Percentiles rank a stretch among this genome's conserved stretches.
Conservation (phyloP, 2,113 vertebrate species). For the Epinephelus lanceolatus region DNA sequence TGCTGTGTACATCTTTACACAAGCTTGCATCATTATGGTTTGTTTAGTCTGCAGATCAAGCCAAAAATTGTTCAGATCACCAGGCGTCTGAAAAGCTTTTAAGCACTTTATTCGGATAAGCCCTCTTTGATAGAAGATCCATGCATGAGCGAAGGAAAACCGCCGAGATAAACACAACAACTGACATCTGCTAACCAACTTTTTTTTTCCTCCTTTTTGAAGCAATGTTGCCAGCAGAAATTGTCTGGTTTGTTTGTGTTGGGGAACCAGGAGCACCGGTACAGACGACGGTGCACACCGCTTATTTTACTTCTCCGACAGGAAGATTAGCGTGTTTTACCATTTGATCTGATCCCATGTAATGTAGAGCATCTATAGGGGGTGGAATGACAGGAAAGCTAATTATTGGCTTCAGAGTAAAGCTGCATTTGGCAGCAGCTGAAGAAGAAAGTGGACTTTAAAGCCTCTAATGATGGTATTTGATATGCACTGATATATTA, state of each 20-base stretch:
- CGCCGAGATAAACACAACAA: conserved; percentile 78
- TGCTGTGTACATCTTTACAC: conserved; percentile 80
- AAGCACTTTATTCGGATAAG: conserved; percentile 84
- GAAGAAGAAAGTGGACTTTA: conserved; percentile 55
- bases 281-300: conserved; percentile 13
- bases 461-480: conserved; percentile 49
- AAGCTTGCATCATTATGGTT: conserved; percentile 83
- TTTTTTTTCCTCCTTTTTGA: conserved; percentile 42
- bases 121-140: conserved; percentile 81
- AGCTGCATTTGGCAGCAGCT: conserved; percentile 47
- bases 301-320: conserved; percentile 17
- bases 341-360: conserved; percentile 61
- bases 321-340: conserved; percentile 41
- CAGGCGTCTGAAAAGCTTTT: conserved; percentile 84
- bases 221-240: conserved; percentile 72
- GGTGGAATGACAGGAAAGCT: conserved; percentile 35
- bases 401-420: conserved; percentile 48
- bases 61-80: conserved; percentile 82
- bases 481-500: conserved; percentile 33
- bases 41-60: conserved; percentile 83
- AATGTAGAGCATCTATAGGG: conserved; percentile 52
- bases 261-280: conserved; percentile 38
- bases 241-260: conserved; percentile 65
- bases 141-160: conserved; percentile 71
- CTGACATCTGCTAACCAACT: conserved; percentile 83